Evolutionary conservation across 2,113 vertebrate genomes (phyloP), one percentile per base, ranked within the genome.

Genomic region (Plectropomus leopardus): DNA sequence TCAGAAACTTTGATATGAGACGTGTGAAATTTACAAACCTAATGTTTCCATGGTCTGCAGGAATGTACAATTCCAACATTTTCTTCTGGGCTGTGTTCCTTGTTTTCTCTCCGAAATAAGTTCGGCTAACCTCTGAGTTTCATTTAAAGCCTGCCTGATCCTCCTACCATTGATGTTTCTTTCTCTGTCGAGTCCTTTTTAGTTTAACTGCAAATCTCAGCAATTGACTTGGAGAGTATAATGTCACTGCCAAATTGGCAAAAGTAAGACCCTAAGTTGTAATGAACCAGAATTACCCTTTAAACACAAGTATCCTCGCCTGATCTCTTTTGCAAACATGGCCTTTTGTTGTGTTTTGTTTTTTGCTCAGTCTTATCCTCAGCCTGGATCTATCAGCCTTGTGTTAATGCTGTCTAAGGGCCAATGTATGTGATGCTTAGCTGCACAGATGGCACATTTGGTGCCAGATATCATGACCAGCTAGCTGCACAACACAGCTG

Each of bases 401-500:
- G 60, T 85, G 54, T 66, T 76, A 81, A 55, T 55, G 16, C 64
- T 79, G 81, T 85, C 76, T 44, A 23, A 44, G 65, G 73, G 72
- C 78, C 78, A 80, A 44, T 76, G 50, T 74, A 75, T 83, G 76
- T 85, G 80, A 86, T 81, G 81, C 80, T 86, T 80, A 77, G 88
- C 66, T 80, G 80, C 83, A 79, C 86, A 84, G 86, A 89, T 86
- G 77, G 84, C 64, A 71, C 69, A 72, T 85, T 80, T 5, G 70
- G 55, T 88, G 83, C 79, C 78, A 85, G 60, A 83, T 90, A 86
- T 84, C 82, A 79, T 76, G 82, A 87, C 79, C 74, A 83, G 82
- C 87, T 84, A 66, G 85, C 81, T 82, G 72, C 55, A 83, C 51
- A 50, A 36, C 58, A 67, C 82, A 73, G 83, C 86, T 88, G 80